Percentiles rank a stretch among this genome's conserved stretches.
Conservation (phyloP, 2,113 vertebrate genomes). For the Emydura subglobosa region DNA sequence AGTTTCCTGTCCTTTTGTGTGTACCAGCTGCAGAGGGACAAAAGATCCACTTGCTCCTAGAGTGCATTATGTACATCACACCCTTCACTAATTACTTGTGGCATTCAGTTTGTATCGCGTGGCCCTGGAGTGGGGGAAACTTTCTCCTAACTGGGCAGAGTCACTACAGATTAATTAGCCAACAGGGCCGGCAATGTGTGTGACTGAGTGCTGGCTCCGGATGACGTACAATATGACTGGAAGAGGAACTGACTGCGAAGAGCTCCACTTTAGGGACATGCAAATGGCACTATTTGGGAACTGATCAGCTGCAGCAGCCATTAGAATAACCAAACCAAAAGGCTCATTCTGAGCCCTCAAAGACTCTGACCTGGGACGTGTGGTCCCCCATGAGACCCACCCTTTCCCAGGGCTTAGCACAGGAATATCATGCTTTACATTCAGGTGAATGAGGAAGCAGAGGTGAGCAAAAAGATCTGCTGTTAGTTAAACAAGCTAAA, state of each 20-base stretch:
- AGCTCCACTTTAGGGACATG: not conserved
- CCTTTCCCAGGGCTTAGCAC: not conserved
- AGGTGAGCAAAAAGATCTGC: not conserved
- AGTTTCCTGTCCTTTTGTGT: not conserved
- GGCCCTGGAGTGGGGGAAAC: not conserved
- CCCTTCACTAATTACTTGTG: not conserved
- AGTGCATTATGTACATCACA: not conserved
- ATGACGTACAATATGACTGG: not conserved
- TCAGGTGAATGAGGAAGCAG: not conserved
- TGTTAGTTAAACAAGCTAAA: not conserved
- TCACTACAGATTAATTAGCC: not conserved
- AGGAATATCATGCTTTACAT: not conserved
- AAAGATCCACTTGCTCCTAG: not conserved
- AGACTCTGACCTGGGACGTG: not conserved
- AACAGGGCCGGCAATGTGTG: not conserved
- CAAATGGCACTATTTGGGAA: not conserved
- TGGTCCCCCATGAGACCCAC: not conserved
- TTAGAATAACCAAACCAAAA: not conserved
- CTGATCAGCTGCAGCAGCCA: not conserved
- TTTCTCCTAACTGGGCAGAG: not conserved
- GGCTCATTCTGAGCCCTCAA: not conserved
- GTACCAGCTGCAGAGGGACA: not conserved
- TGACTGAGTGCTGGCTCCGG: not conserved
- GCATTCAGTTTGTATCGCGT: not conserved
- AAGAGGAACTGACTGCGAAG: not conserved